These are phyloP conservation scores for Argyrosomus japonicus DNA, from an alignment of 2,113 vertebrate genomes.

Conservation along the genomic window DNA sequence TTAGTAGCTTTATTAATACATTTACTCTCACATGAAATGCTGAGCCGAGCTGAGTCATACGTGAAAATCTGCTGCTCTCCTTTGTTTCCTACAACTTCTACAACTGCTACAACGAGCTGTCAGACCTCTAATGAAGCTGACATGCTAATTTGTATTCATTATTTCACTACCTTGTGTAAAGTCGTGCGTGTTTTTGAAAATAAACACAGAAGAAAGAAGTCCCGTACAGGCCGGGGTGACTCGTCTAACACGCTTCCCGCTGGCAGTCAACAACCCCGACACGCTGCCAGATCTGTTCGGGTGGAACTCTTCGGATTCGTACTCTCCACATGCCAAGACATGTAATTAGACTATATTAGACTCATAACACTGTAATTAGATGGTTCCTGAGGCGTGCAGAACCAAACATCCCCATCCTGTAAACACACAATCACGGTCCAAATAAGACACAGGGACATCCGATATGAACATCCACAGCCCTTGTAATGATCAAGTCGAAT, in stretches of 20 bases:
- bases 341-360: slow-evolving; percentile 7
- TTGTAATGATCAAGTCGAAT: not conserved
- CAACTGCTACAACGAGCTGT: not conserved
- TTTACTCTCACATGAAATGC: too few species aligned
- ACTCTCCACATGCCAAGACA: not conserved
- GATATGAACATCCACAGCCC: not conserved
- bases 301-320: slow-evolving; percentile 22
- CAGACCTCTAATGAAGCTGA: not conserved
- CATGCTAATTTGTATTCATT: not conserved
- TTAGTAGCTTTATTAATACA: not conserved
- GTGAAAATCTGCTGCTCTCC: not conserved
- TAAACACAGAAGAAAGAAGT: not conserved
- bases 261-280: slow-evolving; percentile 8
- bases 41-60: not conserved
- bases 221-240: not conserved
- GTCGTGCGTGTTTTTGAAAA: not conserved
- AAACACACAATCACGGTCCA: not conserved
- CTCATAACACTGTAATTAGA: not conserved
- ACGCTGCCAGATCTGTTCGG: not conserved
- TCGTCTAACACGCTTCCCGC: not conserved
- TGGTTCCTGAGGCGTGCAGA: not conserved
- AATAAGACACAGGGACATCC: not conserved
- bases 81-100: not conserved
- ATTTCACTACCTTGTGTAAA: not conserved
- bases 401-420: not conserved